These are phyloP conservation scores for Erebia palarica DNA, from an alignment of 2,888 invertebrate species.

Conservation along the genomic window DNA sequence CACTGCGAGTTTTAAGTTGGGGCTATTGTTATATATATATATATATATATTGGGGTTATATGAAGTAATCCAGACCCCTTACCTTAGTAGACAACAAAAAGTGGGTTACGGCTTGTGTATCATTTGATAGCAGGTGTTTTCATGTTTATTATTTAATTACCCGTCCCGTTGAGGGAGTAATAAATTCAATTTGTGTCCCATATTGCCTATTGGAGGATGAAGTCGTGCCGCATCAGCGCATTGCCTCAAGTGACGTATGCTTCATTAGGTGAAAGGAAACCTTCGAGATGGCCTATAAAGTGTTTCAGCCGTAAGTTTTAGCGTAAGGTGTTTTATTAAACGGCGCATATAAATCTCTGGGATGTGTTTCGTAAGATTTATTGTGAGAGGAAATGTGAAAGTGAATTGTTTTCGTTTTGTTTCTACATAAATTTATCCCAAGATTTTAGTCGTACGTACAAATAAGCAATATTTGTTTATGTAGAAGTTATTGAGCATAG, in stretches of 20 bases:
- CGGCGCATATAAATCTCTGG: conserved; percentile 19
- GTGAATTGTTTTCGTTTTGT: conserved; percentile 18
- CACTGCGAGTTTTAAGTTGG: too few species aligned
- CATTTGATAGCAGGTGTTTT: too few species aligned
- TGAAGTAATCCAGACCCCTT: too few species aligned
- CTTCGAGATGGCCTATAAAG: conserved; percentile 26
- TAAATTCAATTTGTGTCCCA: conserved; percentile 18
- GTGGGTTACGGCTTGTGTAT: too few species aligned
- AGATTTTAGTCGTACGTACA: background rate
- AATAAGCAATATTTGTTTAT: too few species aligned
- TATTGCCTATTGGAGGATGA: conserved; percentile 6
- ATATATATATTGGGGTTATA: too few species aligned
- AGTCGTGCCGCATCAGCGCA: conserved; percentile 26
- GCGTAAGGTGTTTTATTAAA: conserved; percentile 26
- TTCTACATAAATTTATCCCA: conserved; percentile 13
- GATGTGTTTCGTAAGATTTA: conserved; percentile 24
- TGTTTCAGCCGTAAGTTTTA: conserved; percentile 20
- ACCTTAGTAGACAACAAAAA: too few species aligned
- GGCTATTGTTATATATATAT: too few species aligned
- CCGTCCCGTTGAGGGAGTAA: too few species aligned
- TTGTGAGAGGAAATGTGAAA: conserved; percentile 16
- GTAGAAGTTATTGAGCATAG: too few species aligned
- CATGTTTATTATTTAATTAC: too few species aligned
- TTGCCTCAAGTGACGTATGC: conserved; percentile 27
- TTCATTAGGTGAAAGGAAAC: conserved; percentile 27